Conservation (phyloP, 2,113 vertebrate genomes). For the Sus scrofa region DNA sequence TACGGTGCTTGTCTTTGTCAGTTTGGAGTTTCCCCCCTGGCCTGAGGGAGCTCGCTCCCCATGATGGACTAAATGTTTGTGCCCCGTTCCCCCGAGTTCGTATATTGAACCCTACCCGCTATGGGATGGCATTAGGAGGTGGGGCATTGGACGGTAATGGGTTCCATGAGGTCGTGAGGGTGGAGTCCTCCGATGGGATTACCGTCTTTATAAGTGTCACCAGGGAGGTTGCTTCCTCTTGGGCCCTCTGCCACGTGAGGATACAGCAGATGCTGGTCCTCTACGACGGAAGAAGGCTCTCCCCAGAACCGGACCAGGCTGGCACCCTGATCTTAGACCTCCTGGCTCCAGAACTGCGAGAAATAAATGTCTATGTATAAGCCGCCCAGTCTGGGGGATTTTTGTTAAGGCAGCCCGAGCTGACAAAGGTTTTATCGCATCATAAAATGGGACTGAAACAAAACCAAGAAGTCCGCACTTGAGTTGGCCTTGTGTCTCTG, state of each 20-base stretch:
- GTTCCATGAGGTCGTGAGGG: background rate
- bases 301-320: background rate
- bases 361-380: background rate
- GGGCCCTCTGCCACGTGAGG: background rate
- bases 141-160: background rate
- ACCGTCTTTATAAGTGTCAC: background rate
- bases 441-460: background rate
- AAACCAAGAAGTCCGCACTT: too few species aligned
- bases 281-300: background rate
- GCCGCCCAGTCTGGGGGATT: fast-evolving
- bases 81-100: too few species aligned
- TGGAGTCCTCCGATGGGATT: background rate
- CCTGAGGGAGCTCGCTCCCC: background rate
- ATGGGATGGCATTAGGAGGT: background rate
- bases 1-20: fast-evolving
- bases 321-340: background rate
- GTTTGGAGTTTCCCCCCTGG: background rate
- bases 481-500: fast-evolving
- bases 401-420: background rate
- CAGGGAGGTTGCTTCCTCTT: background rate
- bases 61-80: background rate
- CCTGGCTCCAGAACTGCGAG: background rate
- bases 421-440: fast-evolving
- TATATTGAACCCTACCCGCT: background rate
- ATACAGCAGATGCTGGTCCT: too few species aligned